A percentile compares a stretch with the other conserved stretches of the same genome.
These are phyloP conservation scores for Catamblyrhynchus diadema DNA, from an alignment of 2,797 vertebrate species.

Conservation along the genomic window DNA sequence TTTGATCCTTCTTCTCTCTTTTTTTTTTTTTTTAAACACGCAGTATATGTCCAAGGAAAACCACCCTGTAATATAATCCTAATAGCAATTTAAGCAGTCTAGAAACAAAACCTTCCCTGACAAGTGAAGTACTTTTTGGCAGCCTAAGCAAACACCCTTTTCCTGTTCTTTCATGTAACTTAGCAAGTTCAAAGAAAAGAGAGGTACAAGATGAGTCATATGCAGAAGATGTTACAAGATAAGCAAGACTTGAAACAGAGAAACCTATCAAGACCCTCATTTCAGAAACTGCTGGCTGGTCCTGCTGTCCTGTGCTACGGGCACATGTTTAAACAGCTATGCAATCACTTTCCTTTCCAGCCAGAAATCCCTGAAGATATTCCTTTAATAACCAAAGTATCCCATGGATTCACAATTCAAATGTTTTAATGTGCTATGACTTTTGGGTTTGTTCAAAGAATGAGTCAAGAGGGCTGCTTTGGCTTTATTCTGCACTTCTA, in stretches of 20 bases:
- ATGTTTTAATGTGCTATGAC: neutral
- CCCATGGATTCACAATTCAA: neutral
- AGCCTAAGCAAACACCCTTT: neutral
- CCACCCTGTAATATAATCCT: neutral
- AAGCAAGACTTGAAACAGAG: neutral
- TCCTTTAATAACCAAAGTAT: neutral
- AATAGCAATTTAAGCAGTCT: neutral
- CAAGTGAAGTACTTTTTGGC: neutral
- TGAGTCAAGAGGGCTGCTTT: neutral
- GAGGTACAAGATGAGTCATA: neutral
- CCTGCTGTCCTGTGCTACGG: neutral
- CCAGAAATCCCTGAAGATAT: neutral
- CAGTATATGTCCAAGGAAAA: neutral
- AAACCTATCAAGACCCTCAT: neutral
- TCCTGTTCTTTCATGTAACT: neutral
- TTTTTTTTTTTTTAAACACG: rapidly evolving
- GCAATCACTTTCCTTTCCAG: rapidly evolving
- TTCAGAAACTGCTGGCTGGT: neutral
- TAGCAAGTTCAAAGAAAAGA: neutral
- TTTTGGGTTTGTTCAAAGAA: neutral
- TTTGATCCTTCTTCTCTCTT: neutral
- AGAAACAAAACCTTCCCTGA: neutral
- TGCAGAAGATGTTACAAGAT: neutral
- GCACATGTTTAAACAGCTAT: neutral
- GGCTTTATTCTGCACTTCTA: neutral